These are phyloP conservation scores for Suncus etruscus DNA, from an alignment of 2,113 vertebrate species.

Conservation along the genomic window DNA sequence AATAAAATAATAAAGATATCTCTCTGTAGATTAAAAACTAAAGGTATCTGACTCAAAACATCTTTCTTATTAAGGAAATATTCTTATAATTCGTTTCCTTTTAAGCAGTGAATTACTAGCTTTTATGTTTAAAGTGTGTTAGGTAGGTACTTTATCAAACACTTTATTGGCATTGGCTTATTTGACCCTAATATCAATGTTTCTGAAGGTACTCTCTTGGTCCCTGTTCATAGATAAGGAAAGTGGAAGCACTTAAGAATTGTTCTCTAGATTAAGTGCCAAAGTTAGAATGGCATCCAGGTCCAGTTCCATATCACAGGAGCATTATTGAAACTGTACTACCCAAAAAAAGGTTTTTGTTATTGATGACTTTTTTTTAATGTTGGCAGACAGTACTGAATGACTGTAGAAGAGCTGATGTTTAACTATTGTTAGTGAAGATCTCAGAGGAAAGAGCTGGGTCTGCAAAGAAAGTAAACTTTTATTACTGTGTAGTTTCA, in stretches of 20 bases:
- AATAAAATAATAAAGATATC: background rate
- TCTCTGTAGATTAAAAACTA: constrained; percentile 22
- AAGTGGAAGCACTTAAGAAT: background rate
- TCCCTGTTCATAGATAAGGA: constrained; percentile 9
- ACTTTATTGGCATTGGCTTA: background rate
- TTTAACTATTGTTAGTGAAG: constrained; percentile 62
- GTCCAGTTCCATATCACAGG: background rate
- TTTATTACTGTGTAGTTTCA: constrained; percentile 53
- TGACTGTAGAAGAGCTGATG: constrained; percentile 59
- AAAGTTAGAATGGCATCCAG: background rate
- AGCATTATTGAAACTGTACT: constrained; percentile 4
- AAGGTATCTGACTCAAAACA: constrained; percentile 30
- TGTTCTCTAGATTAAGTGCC: background rate
- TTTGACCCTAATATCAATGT: background rate
- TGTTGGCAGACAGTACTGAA: constrained; percentile 14
- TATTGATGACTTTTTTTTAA: constrained; percentile 37
- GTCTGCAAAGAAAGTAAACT: constrained; percentile 67
- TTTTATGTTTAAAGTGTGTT: constrained; percentile 24
- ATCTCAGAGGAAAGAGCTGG: constrained; percentile 60
- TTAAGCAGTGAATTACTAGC: background rate
- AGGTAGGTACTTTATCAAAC: background rate
- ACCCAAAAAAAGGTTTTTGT: background rate
- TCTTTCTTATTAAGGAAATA: background rate
- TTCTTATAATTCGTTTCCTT: constrained; percentile 1
- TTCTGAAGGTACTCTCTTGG: background rate